These are phyloP conservation scores for Picus viridis DNA, from an alignment of 2,797 vertebrate genomes.

Conservation along the genomic window DNA sequence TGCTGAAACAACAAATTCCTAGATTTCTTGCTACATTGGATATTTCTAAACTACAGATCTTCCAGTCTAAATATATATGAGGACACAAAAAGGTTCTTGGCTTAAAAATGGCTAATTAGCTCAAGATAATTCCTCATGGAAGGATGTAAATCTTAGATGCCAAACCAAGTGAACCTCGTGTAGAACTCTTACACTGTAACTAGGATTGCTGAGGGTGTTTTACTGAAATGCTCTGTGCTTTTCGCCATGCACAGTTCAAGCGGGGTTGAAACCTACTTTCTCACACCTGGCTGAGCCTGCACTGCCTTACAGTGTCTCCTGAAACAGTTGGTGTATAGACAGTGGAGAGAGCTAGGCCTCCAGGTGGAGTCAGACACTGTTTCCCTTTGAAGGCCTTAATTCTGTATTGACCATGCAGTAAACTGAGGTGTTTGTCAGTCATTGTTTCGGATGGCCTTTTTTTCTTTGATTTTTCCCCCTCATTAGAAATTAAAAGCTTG, in stretches of 20 bases:
- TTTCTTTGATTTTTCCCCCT: neutral
- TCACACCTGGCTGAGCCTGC: neutral
- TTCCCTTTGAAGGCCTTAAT: neutral
- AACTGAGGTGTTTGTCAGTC: neutral
- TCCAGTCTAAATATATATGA: neutral
- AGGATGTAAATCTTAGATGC: neutral
- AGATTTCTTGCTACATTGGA: neutral
- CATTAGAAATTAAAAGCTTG: neutral
- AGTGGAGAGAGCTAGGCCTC: neutral
- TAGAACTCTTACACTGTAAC: neutral
- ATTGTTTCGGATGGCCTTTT: neutral
- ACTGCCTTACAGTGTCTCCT: neutral
- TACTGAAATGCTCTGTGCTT: neutral
- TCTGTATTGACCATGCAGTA: neutral
- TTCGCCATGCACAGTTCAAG: neutral
- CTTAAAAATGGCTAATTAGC: neutral
- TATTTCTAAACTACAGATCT: neutral
- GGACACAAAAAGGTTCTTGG: neutral
- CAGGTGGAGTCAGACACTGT: neutral
- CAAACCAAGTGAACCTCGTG: neutral
- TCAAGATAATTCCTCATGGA: neutral
- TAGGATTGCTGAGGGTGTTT: neutral
- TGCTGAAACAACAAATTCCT: neutral
- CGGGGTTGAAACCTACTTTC: neutral
- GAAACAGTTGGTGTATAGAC: rapidly evolving